Base-by-base conservation (phyloP, 2,113 vertebrate genomes). In the Hippolais icterina region DNA sequence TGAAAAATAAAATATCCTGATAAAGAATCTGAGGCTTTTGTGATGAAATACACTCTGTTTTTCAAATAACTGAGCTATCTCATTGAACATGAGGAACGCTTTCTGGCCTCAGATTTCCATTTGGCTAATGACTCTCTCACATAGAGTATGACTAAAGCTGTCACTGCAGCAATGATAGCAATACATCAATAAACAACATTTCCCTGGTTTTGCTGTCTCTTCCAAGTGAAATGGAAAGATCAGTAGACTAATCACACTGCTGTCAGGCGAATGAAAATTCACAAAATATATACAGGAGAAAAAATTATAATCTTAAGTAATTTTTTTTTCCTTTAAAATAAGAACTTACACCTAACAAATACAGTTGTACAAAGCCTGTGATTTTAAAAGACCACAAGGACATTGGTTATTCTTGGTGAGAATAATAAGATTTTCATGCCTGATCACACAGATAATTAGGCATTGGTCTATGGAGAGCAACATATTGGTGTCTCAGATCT, bases 131-230 rank as follows among this genome's bases (percentile, higher is more conserved):
- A 97, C 80, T 97, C 84, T 77, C 87, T 93, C 87, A 70, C 72
- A 92, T 11, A 53, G 70, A 81, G 71, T 95, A 96, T 96, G 93
- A 98, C 96, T 97, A 87, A 86, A 95, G 94, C 95, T 98, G 97
- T 97, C 97, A 97, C 44, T 84, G 57, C 78, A 75, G 93, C 13
- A 63, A 78, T 78, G 92, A 68, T 35, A 78, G 94, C 80, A 97
- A 97, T 98, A 97, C 74, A 97, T 98, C 97, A 98, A 91, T 95
- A 97, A 95, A 93, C 37, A 61, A 82, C 52, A 23, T 96, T 95
- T 95, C 85, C 35, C 74, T 12, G 9, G 29, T 52, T 97, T 92
- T 86, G 61, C 44, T 95, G 83, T 89, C 80, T 95, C 86, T 95
- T 93, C 68, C 18, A 69, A 82, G 74, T 50, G 37, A 93, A 96